phyloP scores from a whole-genome alignment of 2,797 vertebrate species.

The Yasuhikotakia modesta region DNA sequence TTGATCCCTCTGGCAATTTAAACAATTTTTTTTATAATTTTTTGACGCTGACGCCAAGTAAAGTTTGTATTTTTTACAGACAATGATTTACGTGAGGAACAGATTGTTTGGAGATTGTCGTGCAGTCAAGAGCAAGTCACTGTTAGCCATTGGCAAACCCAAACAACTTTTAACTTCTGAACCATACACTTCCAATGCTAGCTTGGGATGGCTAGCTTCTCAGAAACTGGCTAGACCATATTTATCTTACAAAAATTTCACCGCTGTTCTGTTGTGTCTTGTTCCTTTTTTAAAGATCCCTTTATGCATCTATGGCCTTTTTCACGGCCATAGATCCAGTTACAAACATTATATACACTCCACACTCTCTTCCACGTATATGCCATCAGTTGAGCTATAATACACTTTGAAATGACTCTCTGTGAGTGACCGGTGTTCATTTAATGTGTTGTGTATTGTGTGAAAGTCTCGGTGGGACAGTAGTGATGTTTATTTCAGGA shows the following conservation, averaged over 20 bases:
- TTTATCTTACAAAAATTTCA: too few species aligned
- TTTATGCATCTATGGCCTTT: too few species aligned
- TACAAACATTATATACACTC: neutral
- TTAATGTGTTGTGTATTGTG: slow-evolving; percentile 1
- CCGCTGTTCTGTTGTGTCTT: too few species aligned
- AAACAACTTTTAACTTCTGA: neutral
- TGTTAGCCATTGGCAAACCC: too few species aligned
- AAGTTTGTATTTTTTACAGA: neutral
- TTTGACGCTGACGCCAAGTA: neutral
- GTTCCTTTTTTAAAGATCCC: too few species aligned
- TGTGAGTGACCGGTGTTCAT: neutral
- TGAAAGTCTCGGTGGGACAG: slow-evolving; percentile 4
- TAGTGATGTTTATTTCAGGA: slow-evolving; percentile 17
- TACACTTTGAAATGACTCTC: neutral
- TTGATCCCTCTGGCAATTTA: neutral
- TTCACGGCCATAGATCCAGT: neutral
- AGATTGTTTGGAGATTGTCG: neutral
- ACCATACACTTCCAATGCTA: neutral
- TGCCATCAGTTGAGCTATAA: neutral
- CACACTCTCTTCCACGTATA: neutral
- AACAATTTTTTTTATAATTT: slow-evolving; percentile 2
- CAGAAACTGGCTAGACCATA: too few species aligned
- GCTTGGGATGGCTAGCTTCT: too few species aligned
- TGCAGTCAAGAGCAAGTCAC: neutral
- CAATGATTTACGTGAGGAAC: neutral